Conservation (phyloP, 2,113 vertebrate species). For the Carassius auratus region DNA sequence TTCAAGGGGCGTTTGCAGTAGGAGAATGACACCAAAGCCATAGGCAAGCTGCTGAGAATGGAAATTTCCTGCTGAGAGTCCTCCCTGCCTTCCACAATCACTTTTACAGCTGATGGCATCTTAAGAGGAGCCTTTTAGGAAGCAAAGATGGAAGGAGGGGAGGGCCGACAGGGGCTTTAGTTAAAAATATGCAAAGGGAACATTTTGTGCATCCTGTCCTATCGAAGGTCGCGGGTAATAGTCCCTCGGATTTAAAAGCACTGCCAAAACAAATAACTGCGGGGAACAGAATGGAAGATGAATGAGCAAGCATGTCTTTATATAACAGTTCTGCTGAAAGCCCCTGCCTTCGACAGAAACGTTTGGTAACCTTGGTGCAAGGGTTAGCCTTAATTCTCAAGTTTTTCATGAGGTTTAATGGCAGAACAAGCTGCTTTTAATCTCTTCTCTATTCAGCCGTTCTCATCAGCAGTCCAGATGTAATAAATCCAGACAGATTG, state of each 20-base stretch:
- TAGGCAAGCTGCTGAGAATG: constrained; percentile 30
- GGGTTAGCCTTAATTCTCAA: constrained; percentile 56
- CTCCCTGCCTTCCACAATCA: constrained; percentile 44
- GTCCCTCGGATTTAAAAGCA: constrained; percentile 43
- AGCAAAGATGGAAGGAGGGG: not conserved
- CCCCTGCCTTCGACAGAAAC: constrained; percentile 46
- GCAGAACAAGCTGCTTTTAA: not conserved
- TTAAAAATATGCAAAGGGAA: constrained; percentile 49
- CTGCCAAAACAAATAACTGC: constrained; percentile 54
- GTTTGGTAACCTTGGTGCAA: constrained; percentile 60
- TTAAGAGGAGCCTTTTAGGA: constrained; percentile 28
- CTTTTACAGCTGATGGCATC: constrained; percentile 43
- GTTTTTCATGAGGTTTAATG: constrained; percentile 34
- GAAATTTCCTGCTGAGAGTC: constrained; percentile 28
- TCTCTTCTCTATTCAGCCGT: constrained; percentile 11
- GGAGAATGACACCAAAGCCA: constrained; percentile 38
- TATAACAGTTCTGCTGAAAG: constrained; percentile 56
- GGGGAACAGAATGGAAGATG: constrained; percentile 47
- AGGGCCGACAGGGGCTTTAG: not conserved
- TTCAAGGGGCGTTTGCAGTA: constrained; percentile 13
- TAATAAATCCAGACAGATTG: constrained; percentile 15
- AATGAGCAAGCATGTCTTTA: constrained; percentile 54
- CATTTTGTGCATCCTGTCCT: constrained; percentile 53
- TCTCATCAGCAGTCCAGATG: constrained; percentile 34
- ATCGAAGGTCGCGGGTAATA: constrained; percentile 47